Conservation (phyloP, 2,888 invertebrate genomes). For the Drosophila seclusa region DNA sequence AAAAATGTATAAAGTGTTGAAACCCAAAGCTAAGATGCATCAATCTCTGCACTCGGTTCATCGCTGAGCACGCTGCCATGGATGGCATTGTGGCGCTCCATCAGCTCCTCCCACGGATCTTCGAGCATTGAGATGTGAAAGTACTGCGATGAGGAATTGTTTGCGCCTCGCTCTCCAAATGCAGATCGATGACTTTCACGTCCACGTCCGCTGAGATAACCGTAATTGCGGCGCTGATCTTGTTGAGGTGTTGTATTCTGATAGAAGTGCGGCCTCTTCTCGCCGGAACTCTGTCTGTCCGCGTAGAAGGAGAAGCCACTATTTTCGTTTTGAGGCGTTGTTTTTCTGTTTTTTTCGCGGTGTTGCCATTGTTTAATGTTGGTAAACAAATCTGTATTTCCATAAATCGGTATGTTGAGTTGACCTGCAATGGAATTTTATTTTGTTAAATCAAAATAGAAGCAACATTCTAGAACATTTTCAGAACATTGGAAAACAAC, state of each 20-base stretch:
- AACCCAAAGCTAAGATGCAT: slow-evolving; percentile 18
- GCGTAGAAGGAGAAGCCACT: slow-evolving; percentile 34
- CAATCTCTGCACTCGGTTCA: background rate
- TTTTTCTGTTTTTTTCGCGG: slow-evolving; percentile 60
- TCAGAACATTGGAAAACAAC: background rate
- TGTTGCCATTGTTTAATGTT: slow-evolving; percentile 64
- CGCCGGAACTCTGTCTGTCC: slow-evolving; percentile 37
- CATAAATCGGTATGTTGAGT: slow-evolving; percentile 12
- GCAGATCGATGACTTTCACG: slow-evolving; percentile 29
- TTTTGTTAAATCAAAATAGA: background rate
- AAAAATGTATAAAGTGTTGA: slow-evolving; percentile 43
- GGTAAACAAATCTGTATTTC: slow-evolving; percentile 39
- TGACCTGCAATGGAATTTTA: background rate
- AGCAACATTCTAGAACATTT: background rate
- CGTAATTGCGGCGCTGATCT: slow-evolving; percentile 36
- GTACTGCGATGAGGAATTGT: slow-evolving; percentile 53
- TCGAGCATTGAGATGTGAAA: slow-evolving; percentile 83
- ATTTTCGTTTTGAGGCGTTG: slow-evolving; percentile 33
- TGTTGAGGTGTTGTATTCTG: slow-evolving; percentile 41
- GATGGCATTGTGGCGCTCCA: slow-evolving; percentile 77
- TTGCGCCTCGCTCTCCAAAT: slow-evolving; percentile 10
- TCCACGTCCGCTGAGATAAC: slow-evolving; percentile 34
- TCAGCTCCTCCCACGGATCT: slow-evolving; percentile 83
- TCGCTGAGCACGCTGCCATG: slow-evolving; percentile 55
- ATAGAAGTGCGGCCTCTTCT: slow-evolving; percentile 32